These are phyloP conservation scores for Stenchaetothrips biformis DNA, from an alignment of 2,888 invertebrate genomes.

Conservation along the genomic window DNA sequence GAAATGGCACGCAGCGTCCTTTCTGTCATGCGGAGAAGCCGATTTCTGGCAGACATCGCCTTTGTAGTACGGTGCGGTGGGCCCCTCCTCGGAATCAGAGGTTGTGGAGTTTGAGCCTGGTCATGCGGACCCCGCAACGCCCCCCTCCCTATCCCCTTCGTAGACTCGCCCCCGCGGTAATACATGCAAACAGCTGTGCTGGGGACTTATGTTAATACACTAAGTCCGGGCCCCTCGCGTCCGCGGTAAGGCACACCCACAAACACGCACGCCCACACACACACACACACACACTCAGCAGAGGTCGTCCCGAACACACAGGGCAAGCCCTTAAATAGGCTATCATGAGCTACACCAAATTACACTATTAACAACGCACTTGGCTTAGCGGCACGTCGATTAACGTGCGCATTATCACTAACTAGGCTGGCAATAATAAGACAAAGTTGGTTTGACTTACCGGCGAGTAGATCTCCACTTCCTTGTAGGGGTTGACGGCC, in stretches of 20 bases:
- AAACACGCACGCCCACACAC: background rate
- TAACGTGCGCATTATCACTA: background rate
- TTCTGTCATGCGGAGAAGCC: no score
- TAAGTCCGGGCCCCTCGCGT: background rate
- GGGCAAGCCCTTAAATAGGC: background rate
- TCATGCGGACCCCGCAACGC: no score
- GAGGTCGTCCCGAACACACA: background rate
- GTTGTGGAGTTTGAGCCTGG: no score
- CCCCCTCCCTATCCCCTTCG: no score
- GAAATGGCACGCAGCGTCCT: no score
- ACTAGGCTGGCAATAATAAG: conserved; percentile 28
- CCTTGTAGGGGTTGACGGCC: conserved; percentile 92
- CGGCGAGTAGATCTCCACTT: conserved; percentile 79
- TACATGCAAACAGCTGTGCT: background rate
- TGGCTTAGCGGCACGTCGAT: conserved; percentile 20
- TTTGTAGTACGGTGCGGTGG: no score
- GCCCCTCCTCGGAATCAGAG: no score
- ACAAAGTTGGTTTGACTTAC: conserved; percentile 54
- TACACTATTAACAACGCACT: background rate
- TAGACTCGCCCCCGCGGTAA: background rate
- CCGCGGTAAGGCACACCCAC: background rate
- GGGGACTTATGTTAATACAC: conserved; percentile 1
- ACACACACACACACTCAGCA: background rate
- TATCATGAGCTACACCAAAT: background rate
- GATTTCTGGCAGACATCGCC: no score